Evolutionary conservation across 2,888 invertebrate genomes (phyloP).

Genomic region (Leptinotarsa rubiginosa): DNA sequence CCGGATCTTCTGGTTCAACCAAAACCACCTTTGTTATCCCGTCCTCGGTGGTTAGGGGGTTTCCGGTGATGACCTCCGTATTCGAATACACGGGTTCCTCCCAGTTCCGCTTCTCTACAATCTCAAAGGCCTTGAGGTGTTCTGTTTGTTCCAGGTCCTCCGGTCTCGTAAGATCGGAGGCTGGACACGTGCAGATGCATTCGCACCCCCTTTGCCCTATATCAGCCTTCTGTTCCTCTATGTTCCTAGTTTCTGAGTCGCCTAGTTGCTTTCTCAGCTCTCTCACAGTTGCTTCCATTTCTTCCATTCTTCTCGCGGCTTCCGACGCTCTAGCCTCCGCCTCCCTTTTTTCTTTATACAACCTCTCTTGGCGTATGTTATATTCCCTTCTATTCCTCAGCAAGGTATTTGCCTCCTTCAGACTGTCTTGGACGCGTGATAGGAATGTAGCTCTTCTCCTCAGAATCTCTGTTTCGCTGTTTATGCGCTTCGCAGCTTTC

Average conservation of each 20-base stretch:
- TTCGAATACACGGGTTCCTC: not conserved
- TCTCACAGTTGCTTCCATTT: not conserved
- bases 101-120: not conserved
- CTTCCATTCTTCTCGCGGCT: not conserved
- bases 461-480: not conserved
- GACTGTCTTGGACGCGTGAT: not conserved
- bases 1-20: conserved; percentile 13
- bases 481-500: not conserved
- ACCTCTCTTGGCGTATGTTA: not conserved
- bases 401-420: not conserved
- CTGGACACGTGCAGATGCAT: not conserved
- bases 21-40: not conserved
- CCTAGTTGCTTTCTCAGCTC: not conserved
- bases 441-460: not conserved
- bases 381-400: not conserved
- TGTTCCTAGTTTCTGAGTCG: not conserved
- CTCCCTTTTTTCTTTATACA: not conserved
- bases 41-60: not conserved
- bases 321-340: not conserved
- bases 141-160: not conserved
- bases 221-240: not conserved
- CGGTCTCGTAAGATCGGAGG: not conserved
- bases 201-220: not conserved
- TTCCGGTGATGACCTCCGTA: not conserved
- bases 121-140: not conserved